Evolutionary conservation across 2,797 vertebrate species (phyloP).

Genomic region (Liasis olivaceus): DNA sequence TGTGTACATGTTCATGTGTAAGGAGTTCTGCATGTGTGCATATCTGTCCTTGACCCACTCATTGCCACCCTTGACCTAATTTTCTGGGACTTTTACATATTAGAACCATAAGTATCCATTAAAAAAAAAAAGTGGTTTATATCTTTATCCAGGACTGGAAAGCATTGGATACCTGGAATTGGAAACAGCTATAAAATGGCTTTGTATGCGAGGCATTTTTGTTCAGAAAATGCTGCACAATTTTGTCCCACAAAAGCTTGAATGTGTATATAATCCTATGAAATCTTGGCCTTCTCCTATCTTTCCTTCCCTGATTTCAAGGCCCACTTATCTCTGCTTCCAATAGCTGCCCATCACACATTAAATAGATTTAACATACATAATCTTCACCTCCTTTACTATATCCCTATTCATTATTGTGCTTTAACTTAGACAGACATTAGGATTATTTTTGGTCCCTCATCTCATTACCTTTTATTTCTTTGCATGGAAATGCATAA

Average conservation of each 20-base stretch:
- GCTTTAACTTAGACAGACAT: constrained; percentile 58
- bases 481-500: constrained; percentile 60
- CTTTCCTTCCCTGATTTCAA: constrained; percentile 45
- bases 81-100: background rate
- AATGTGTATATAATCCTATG: constrained; percentile 19
- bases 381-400: constrained; percentile 52
- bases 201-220: background rate
- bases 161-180: background rate
- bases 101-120: background rate
- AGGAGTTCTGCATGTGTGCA: background rate
- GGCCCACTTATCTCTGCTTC: constrained; percentile 43
- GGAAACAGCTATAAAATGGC: background rate
- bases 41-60: background rate
- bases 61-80: background rate
- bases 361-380: constrained; percentile 40
- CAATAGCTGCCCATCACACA: constrained; percentile 31
- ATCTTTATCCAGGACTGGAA: background rate
- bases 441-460: constrained; percentile 58
- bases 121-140: background rate
- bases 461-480: constrained; percentile 62
- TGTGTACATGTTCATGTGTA: background rate
- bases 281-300: constrained; percentile 41
- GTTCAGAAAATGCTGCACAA: background rate
- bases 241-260: background rate
- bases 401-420: constrained; percentile 32